Base-by-base conservation (phyloP, 2,888 invertebrate genomes). In the Caenorhabditis becei region DNA sequence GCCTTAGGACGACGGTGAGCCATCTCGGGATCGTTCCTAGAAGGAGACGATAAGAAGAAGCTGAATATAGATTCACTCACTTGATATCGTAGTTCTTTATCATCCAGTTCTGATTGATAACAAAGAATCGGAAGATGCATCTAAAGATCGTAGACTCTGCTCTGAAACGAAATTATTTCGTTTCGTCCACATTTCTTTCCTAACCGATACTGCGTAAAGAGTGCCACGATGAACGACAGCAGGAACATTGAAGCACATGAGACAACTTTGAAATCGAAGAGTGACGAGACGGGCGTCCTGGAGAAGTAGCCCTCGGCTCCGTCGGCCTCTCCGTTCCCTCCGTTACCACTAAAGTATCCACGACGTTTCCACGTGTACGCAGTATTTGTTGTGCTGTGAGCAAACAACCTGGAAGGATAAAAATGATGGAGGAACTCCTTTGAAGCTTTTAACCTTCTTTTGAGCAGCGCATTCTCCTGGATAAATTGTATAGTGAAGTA, bases 221-320 rank as follows among this genome's bases (percentile, higher is more conserved):
- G 92, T 61, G 93, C 93, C 26, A 93, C 91, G 86, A 93, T 93
- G 86, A 93, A 93, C 11, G 93, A 92, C 41, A 93, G 91, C 83
- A 93, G 93, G 89, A 93, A 93, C 59, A 93, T 90, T 14, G 93
- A 92, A 0, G 93, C 93, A 83, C 93, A 93, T 3, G 92, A 91
- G 24, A 93, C 90, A 1, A 93, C 93, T 51, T 93, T 92, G 35
- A 93, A 91, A 84, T 93, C 93, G 54, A 89, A 86, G 8, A 87
- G 70, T 24, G 82, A 85, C 23, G 90, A 79, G 16, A 84, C 71
- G 14, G 84, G 75, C 10, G 83, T 65, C 18, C 66, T 10, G 2
- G 56, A 66, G 47, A 62, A 77, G n/a, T 77, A 67, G 37, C 67
- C 61, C 37, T 69, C 77, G 1, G 56, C 47, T 11, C 47, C 49